These are phyloP conservation scores for Trissolcus japonicus DNA, from an alignment of 2,888 invertebrate species.

Conservation along the genomic window DNA sequence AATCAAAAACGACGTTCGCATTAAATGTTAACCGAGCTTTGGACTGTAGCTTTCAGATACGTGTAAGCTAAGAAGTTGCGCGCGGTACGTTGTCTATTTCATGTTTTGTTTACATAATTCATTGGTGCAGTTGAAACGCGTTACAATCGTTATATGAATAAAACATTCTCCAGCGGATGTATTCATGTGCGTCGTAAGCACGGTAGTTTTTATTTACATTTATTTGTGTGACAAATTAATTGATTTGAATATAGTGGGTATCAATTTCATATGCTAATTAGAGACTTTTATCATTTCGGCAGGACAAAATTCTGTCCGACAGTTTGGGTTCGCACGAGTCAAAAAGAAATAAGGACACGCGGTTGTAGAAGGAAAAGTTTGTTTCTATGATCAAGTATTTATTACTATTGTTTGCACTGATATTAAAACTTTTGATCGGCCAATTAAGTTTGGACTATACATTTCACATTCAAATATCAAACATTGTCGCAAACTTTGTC, in stretches of 20 bases:
- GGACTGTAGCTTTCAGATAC: constrained; percentile 28
- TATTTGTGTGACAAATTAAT: constrained; percentile 11
- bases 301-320: too few species aligned
- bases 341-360: too few species aligned
- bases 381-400: too few species aligned
- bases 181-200: constrained; percentile 24
- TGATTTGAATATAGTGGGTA: background rate
- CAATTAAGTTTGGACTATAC: too few species aligned
- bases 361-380: too few species aligned
- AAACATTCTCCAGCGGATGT: constrained; percentile 23
- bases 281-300: too few species aligned
- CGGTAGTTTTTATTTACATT: background rate
- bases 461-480: too few species aligned
- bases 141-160: constrained; percentile 25
- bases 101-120: constrained; percentile 42
- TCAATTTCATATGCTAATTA: too few species aligned
- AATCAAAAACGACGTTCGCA: constrained; percentile 13
- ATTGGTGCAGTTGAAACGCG: constrained; percentile 29
- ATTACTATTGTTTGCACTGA: too few species aligned
- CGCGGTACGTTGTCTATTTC: constrained; percentile 20
- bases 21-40: constrained; percentile 43
- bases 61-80: constrained; percentile 37
- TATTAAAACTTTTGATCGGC: too few species aligned
- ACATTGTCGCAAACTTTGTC: too few species aligned
- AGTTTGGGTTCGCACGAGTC: too few species aligned